phyloP scores from a whole-genome alignment of 64 coral and sea anemone species.

The Stylophora pistillata region DNA sequence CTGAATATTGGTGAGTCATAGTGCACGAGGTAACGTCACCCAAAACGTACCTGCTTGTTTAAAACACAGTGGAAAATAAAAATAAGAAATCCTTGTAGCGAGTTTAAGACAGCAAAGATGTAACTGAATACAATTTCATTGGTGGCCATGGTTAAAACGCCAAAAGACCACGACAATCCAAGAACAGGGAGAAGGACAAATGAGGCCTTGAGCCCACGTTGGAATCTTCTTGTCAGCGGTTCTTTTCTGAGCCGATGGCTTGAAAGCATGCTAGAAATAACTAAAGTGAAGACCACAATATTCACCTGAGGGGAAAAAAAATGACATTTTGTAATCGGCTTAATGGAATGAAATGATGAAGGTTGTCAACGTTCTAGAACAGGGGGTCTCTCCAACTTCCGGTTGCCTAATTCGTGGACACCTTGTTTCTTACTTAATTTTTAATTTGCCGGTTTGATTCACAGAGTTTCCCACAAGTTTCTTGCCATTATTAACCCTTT shows the following conservation, averaged over 20 bases:
- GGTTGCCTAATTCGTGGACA: no score
- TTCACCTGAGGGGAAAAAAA: background rate
- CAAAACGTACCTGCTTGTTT: slow-evolving; percentile 39
- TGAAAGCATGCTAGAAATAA: slow-evolving; percentile 15
- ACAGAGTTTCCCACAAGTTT: no score
- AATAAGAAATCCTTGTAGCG: slow-evolving; percentile 55
- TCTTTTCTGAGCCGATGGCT: slow-evolving; percentile 17
- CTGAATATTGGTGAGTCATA: no score
- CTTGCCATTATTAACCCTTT: no score
- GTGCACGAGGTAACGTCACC: background rate
- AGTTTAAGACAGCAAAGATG: slow-evolving; percentile 60
- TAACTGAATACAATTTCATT: slow-evolving; percentile 32
- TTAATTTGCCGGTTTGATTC: no score
- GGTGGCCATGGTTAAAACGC: slow-evolving; percentile 30
- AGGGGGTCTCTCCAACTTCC: no score
- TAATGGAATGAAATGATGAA: background rate
- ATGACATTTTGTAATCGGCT: background rate
- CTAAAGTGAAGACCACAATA: slow-evolving; percentile 7
- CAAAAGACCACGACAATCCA: slow-evolving; percentile 49
- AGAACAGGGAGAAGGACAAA: slow-evolving; percentile 46
- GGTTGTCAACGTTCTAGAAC: no score
- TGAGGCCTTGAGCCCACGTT: slow-evolving; percentile 22
- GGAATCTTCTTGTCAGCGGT: slow-evolving; percentile 9
- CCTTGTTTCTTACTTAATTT: no score
- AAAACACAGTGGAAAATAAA: slow-evolving; percentile 59